phyloP scores from a whole-genome alignment of 2,113 vertebrate species.

The Axis porcinus region DNA sequence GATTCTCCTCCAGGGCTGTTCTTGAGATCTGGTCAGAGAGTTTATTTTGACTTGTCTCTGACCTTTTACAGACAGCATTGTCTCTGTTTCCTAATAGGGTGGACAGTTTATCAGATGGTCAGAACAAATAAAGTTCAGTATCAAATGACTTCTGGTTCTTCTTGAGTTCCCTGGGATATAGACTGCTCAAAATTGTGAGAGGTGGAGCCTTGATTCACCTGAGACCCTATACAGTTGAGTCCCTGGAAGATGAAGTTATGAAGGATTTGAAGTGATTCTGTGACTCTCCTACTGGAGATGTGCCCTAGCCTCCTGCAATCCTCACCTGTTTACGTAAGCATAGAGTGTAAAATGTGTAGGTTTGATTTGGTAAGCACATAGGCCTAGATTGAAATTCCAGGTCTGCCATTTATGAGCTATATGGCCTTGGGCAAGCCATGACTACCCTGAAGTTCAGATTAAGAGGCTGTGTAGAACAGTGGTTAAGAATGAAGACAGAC shows the following conservation, averaged over 20 bases:
- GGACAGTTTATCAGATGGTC: neutral
- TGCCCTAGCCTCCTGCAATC: neutral
- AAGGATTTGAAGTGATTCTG: slow-evolving; percentile 8
- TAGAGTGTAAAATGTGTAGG: neutral
- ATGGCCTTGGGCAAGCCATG: neutral
- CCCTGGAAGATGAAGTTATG: neutral
- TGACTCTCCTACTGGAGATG: neutral
- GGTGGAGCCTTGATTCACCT: neutral
- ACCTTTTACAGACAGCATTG: neutral
- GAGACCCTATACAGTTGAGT: neutral
- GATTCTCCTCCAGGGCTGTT: neutral
- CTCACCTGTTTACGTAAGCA: neutral
- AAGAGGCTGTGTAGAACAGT: neutral
- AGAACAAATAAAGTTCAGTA: slow-evolving; percentile 61
- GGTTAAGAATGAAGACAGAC: neutral
- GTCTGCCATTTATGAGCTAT: neutral
- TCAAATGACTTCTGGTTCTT: slow-evolving; percentile 27
- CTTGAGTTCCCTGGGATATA: slow-evolving; percentile 2
- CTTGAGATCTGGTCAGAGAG: neutral
- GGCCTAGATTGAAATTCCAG: neutral
- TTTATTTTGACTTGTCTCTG: slow-evolving; percentile 19
- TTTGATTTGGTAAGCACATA: neutral
- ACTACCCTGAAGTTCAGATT: neutral
- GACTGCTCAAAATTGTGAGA: neutral
- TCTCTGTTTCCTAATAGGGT: neutral